Conservation (phyloP, 2,888 invertebrate genomes). For the Catocala fraxini region DNA sequence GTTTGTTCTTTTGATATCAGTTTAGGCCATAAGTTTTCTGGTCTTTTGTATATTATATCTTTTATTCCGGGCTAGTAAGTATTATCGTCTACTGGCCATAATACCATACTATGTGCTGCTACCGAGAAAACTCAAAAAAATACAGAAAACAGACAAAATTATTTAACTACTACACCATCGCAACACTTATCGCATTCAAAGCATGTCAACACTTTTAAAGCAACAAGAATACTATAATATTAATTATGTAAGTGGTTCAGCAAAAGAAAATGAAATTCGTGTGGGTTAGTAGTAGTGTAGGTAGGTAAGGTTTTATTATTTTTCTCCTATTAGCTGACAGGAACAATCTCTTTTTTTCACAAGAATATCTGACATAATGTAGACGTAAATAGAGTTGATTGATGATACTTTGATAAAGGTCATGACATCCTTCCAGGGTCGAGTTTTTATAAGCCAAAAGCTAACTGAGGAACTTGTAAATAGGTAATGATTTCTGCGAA, state of each 20-base stretch:
- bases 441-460: slow-evolving; percentile 13
- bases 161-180: too few species aligned
- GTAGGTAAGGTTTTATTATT: neutral
- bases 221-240: neutral
- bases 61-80: too few species aligned
- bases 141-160: too few species aligned
- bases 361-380: slow-evolving; percentile 36
- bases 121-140: too few species aligned
- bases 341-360: slow-evolving; percentile 23
- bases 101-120: too few species aligned
- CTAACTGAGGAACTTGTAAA: slow-evolving; percentile 17
- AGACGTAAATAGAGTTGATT: slow-evolving; percentile 44
- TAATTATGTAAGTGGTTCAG: neutral
- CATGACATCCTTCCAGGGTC: slow-evolving; percentile 23
- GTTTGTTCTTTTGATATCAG: too few species aligned
- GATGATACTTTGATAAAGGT: slow-evolving; percentile 41
- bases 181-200: too few species aligned
- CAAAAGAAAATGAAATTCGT: slow-evolving; percentile 14
- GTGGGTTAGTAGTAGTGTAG: slow-evolving; percentile 2
- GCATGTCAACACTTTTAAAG: too few species aligned
- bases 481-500: slow-evolving; percentile 13
- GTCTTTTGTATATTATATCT: too few species aligned
- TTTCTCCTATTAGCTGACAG: slow-evolving; percentile 25
- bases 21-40: too few species aligned
- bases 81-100: too few species aligned